A percentile compares a stretch with the other conserved stretches of the same genome.
These are phyloP conservation scores for Poecilia gillii DNA, from an alignment of 2,797 vertebrate species.

Conservation along the genomic window DNA sequence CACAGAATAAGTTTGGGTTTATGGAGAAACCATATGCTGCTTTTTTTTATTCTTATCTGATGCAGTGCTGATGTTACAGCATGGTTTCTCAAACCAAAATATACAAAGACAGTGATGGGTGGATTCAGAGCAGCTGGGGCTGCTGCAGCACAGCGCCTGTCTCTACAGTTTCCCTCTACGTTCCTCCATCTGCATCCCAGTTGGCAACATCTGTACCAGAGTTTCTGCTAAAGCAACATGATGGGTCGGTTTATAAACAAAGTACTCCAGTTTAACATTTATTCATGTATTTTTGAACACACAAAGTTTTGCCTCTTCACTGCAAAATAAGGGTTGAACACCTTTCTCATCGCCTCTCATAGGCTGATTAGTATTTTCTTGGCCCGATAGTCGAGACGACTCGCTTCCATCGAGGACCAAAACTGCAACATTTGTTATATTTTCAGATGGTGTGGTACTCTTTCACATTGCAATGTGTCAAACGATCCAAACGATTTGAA, in stretches of 20 bases:
- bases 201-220: background rate
- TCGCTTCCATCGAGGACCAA: no score
- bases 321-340: background rate
- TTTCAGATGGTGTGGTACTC: no score
- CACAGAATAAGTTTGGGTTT: background rate
- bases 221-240: background rate
- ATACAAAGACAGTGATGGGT: background rate
- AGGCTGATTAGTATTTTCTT: no score
- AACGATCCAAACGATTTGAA: no score
- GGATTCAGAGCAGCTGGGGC: background rate
- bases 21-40: background rate
- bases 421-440: no score
- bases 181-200: constrained; percentile 6
- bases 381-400: no score
- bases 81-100: background rate
- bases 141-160: background rate
- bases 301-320: background rate
- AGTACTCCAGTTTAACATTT: constrained; percentile 5
- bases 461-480: no score
- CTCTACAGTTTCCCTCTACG: background rate
- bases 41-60: background rate
- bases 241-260: background rate
- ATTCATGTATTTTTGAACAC: background rate
- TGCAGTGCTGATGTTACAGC: background rate
- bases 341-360: background rate